These are phyloP conservation scores for Paratrypauchen microcephalus DNA, from an alignment of 2,797 vertebrate species.

Conservation along the genomic window DNA sequence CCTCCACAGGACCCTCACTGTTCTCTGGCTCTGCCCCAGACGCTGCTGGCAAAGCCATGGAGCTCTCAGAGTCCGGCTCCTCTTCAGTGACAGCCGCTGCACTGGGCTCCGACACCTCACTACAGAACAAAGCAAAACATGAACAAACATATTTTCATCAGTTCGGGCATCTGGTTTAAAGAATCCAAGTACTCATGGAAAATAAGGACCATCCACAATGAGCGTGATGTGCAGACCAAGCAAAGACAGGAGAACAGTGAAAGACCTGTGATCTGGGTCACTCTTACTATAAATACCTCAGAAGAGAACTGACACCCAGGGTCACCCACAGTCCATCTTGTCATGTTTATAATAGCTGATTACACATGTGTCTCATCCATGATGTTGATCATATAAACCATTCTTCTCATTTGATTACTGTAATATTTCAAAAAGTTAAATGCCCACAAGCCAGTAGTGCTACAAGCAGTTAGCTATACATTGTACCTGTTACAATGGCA, in stretches of 20 bases:
- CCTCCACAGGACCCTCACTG: conserved; percentile 71
- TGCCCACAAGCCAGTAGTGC: background rate
- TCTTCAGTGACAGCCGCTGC: conserved; percentile 75
- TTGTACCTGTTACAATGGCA: background rate
- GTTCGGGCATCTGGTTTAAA: background rate
- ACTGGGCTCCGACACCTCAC: conserved; percentile 78
- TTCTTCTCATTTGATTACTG: conserved; percentile 5
- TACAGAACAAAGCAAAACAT: conserved; percentile 27
- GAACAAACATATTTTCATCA: background rate
- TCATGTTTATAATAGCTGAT: conserved; percentile 29
- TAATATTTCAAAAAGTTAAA: conserved; percentile 5
- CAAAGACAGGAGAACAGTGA: conserved; percentile 30
- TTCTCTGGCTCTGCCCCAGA: conserved; percentile 69
- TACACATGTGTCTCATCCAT: conserved; percentile 19
- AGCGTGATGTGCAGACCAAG: conserved; percentile 23
- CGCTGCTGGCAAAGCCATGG: conserved; percentile 69
- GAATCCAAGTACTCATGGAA: background rate
- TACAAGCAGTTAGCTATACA: background rate
- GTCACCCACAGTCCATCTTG: conserved; percentile 58
- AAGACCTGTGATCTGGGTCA: conserved; percentile 72
- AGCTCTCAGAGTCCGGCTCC: conserved; percentile 71
- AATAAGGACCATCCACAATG: conserved; percentile 11
- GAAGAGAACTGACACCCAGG: conserved; percentile 64
- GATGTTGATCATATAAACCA: background rate
- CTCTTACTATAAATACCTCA: conserved; percentile 75